Evolutionary conservation across 2,113 vertebrate genomes (phyloP), one percentile per base, ranked within the genome.

Genomic region (Bufo bufo): DNA sequence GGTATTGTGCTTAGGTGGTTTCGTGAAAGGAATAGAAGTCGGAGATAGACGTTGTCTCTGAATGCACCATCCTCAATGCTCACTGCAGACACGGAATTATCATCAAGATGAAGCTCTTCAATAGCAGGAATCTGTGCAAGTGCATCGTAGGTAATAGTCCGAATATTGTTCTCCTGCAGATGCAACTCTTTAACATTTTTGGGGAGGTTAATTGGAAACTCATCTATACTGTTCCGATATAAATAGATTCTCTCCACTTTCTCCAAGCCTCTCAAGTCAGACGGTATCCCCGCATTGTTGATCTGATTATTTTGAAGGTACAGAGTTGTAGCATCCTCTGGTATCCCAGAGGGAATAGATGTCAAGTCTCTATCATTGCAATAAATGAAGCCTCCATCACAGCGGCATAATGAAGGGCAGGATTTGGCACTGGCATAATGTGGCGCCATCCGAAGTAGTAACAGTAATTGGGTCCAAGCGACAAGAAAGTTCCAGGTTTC

Each of bases 301-400:
- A 99, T 99, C 93, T 97, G 97, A 96, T 99, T 99, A 95, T 99
- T 99, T 94, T 99, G 98, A 92, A 99, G 96, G 94, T 97, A 99
- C 91, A 99, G 97, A 90, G 98, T 96, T 86, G 98, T 99, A 94
- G 98, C 97, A 87, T 99, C 97, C 94, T 94, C 94, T 88, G 98
- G 98, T 93, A 99, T 96, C 91, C 98, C 98, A 74, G 92, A 93
- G 87, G 98, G 98, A 91, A 99, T 99, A 92, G 97, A 99, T 87
- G 98, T 99, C 94, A 99, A 95, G 90, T 95, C 97, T 89, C 98
- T 96, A 93, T 99, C 98, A 87, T 99, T 99, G 93, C 98, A 99
- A 93, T 99, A 99, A 94, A 99, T 98, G 95, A 99, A 99, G 90
- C 97, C 98, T 88, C 96, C 92, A 90, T 99, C 98, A 86, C 98